Evolutionary conservation across 2,797 vertebrate species (phyloP).

Genomic region (Enteromius argenteus): DNA sequence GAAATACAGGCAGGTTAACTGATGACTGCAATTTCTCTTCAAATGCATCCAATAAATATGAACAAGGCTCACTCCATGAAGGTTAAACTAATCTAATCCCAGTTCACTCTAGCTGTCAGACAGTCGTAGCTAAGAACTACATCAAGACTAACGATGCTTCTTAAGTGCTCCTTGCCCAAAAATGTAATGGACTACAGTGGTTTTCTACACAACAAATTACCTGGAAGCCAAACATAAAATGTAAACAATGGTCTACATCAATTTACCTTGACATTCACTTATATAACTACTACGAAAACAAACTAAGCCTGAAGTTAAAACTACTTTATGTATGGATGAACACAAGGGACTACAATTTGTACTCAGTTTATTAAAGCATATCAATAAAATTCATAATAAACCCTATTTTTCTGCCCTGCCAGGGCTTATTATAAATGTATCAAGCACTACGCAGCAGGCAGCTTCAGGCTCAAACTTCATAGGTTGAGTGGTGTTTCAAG

Average conservation of each 20-base stretch:
- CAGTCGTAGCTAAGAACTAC: slow-evolving; percentile 34
- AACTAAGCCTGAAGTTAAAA: background rate
- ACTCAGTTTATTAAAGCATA: slow-evolving; percentile 1
- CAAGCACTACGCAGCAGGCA: background rate
- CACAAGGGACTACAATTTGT: background rate
- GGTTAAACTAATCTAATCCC: slow-evolving; percentile 46
- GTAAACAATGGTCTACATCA: slow-evolving; percentile 45
- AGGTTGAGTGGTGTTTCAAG: background rate
- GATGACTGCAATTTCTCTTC: slow-evolving; percentile 50
- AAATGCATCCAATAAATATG: slow-evolving; percentile 51
- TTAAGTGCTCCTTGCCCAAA: slow-evolving; percentile 44
- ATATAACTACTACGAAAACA: slow-evolving; percentile 18
- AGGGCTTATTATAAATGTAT: background rate
- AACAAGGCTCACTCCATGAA: slow-evolving; percentile 38
- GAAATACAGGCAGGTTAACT: slow-evolving; percentile 36
- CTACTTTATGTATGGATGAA: slow-evolving; percentile 14
- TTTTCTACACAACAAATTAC: slow-evolving; percentile 43
- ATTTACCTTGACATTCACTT: slow-evolving; percentile 39
- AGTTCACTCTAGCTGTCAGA: slow-evolving; percentile 51
- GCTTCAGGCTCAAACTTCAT: background rate
- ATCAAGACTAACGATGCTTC: slow-evolving; percentile 48
- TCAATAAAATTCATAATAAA: slow-evolving; percentile 15
- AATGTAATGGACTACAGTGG: slow-evolving; percentile 28
- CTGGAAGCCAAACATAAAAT: slow-evolving; percentile 35
- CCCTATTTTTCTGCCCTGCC: background rate